Evolutionary conservation across 35 echinoderm and acorn worm genomes (phyloP).

Genomic region (Stichopus chloronotus): DNA sequence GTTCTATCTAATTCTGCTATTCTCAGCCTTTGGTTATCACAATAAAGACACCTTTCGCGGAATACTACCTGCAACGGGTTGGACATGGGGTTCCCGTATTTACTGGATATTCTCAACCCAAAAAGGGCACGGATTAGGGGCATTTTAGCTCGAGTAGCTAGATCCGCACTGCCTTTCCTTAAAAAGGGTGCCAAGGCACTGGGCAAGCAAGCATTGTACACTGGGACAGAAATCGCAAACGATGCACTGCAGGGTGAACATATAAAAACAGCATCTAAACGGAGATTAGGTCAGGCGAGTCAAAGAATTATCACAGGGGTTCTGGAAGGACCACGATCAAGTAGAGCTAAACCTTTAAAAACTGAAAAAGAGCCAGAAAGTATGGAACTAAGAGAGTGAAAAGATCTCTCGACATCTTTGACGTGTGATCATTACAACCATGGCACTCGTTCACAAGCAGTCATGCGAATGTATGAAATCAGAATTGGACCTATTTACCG

Average conservation of each 20-base stretch:
- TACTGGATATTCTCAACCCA: neutral
- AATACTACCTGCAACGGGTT: slow-evolving; percentile 18
- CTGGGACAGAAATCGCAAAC: slow-evolving; percentile 23
- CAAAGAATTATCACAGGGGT: neutral
- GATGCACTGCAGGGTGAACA: neutral
- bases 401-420: slow-evolving; percentile 72
- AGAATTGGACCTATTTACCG: neutral
- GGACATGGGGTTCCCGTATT: slow-evolving; percentile 40
- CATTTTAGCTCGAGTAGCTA: slow-evolving; percentile 10
- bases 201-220: slow-evolving; percentile 46
- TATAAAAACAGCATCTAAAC: neutral
- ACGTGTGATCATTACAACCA: slow-evolving; percentile 29
- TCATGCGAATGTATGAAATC: slow-evolving; percentile 50
- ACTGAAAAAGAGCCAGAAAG: neutral
- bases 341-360: neutral
- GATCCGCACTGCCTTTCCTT: slow-evolving; percentile 25
- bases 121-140: slow-evolving; percentile 45
- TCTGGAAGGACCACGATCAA: neutral
- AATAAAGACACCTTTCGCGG: neutral
- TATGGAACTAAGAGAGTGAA: neutral
- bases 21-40: neutral
- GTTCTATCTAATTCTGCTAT: neutral
- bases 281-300: neutral
- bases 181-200: slow-evolving; percentile 17
- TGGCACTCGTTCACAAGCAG: slow-evolving; percentile 13